Base-by-base conservation (phyloP, 2,888 invertebrate species). In the Orthosia gothica region DNA sequence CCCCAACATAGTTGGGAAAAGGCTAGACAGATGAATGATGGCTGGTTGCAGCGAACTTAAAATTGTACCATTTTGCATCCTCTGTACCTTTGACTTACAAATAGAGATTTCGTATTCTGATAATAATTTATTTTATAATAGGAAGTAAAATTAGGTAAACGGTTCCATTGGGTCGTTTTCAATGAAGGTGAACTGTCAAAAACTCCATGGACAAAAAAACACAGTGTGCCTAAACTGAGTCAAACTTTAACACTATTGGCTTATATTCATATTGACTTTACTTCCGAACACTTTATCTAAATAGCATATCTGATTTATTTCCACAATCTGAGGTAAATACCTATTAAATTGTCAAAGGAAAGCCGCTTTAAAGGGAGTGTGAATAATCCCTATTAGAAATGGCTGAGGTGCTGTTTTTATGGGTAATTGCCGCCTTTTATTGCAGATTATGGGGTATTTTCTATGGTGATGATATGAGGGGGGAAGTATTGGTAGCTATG, bases 351-450 rank as follows among this genome's bases (percentile, higher is more conserved):
- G 80, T 75, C 75, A 83, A 82, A 80, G 67, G 65, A 72, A 75
- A 61, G 54, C 69, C 45, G 54, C 55, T 67, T 73, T 65, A 49
- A 58, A 65, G 70, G 47, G 74, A 70, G 76, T 87, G 79, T 59
- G 75, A 83, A 77, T 86, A 84, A 86, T 80, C 76, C 64, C 57
- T 66, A 72, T 74, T 71, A 79, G 74, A 78, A 81, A 79, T 49
- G 75, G 68, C 76, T 72, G 76, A 69, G 66, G 74, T 76, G 70
- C 69, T 71, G 82, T 61, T 85, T 86, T 84, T 85, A 79, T 84
- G 79, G 76, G 76, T 74, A 76, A 76, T 79, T 76, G 58, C 26
- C 23, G 81, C 45, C 23, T 78, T 84, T 87, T 81, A 81, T 79
- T 74, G 72, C 66, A 67, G 66, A 85, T 83, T 79, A 82, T 83